Evolutionary conservation across 2,113 vertebrate species (phyloP), one percentile per base, ranked within the genome.

Genomic region (Porphyrio hochstetteri): DNA sequence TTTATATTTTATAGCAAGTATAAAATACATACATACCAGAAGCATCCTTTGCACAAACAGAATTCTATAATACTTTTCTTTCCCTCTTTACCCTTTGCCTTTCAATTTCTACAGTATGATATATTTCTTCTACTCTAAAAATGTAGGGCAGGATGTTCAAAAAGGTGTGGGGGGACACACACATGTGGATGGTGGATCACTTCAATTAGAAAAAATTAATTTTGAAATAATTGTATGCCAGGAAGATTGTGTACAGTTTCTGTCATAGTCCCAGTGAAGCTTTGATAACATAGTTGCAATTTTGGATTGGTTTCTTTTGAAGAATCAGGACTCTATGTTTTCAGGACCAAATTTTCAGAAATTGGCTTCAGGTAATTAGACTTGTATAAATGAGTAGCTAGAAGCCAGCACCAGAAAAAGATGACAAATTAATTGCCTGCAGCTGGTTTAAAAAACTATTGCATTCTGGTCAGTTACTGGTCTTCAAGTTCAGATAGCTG

Each of bases 391-490:
- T 92, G 71, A 94, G 33, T 87, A 87, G 65, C 89, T 95, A 92
- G 81, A 93, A 91, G 71, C 59, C 8, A 5, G 78, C 70, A 82
- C 76, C 82, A 88, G 84, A 69, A 91, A 71, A 86, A 91, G 72
- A 95, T 75, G 82, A 95, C 83, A 96, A 95, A 94, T 92, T 95
- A 95, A 94, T 97, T 96, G 93, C 89, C 82, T 97, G 93, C 91
- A 94, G 87, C 90, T 93, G 82, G 53, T 87, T 93, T 86, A 38
- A 91, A 97, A 83, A 61, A 64, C 86, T 91, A 44, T 92, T 88
- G 92, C 92, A 88, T 90, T 89, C 82, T 96, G 94, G 88, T 94
- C 94, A 96, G 84, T 88, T 71, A 48, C 88, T 96, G 90, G 93
- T 93, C 93, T 94, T 85, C 75, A 55, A 96, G 93, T 97, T 96